Percentiles rank a stretch among this genome's conserved stretches.
These are phyloP conservation scores for Onychomys leucogaster DNA, from an alignment of 2,797 vertebrate species.

Conservation along the genomic window DNA sequence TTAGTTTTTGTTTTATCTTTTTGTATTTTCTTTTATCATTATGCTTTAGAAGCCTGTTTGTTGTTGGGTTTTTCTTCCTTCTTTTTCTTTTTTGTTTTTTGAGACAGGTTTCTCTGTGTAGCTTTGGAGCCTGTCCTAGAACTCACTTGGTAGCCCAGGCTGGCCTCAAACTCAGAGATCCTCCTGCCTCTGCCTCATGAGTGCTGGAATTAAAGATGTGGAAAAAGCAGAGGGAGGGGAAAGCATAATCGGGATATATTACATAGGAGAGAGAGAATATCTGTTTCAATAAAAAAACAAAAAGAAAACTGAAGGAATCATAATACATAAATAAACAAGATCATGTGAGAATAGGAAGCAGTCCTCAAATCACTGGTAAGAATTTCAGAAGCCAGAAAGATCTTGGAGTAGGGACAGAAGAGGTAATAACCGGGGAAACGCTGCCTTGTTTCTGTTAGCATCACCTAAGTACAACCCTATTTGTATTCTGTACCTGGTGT, in stretches of 20 bases:
- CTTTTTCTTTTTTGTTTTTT: too few species aligned
- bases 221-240: neutral
- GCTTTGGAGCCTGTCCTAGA: too few species aligned
- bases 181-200: too few species aligned
- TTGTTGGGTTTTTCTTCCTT: too few species aligned
- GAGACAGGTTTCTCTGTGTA: too few species aligned
- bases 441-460: slow-evolving; percentile 27
- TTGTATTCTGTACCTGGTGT: slow-evolving; percentile 28
- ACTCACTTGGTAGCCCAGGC: too few species aligned
- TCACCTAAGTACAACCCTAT: neutral
- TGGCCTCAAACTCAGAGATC: too few species aligned
- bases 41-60: neutral
- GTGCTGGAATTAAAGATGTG: too few species aligned
- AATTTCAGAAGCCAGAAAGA: slow-evolving; percentile 50
- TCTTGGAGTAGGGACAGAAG: neutral
- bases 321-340: neutral
- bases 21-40: neutral
- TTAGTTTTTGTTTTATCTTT: neutral
- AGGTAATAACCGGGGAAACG: slow-evolving; percentile 40
- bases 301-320: neutral
- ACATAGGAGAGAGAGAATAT: neutral
- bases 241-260: neutral
- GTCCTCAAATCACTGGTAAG: slow-evolving; percentile 9
- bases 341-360: neutral
- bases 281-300: neutral